These are phyloP conservation scores for Myiotriccus ornatus DNA, from an alignment of 2,797 vertebrate species.

Conservation along the genomic window DNA sequence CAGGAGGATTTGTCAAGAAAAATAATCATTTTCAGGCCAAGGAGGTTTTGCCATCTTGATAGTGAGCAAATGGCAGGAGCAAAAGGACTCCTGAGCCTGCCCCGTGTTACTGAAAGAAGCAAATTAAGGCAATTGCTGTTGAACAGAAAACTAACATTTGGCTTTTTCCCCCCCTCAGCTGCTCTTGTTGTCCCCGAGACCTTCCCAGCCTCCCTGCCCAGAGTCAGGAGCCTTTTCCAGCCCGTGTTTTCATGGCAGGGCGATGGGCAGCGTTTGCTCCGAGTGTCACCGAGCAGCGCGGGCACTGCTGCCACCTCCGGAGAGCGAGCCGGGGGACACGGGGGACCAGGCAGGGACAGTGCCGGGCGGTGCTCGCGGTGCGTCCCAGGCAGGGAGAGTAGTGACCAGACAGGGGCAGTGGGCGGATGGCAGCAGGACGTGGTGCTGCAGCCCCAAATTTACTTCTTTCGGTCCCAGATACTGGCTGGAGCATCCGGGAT, in stretches of 20 bases:
- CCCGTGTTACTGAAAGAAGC: neutral
- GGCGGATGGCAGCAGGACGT: rapidly evolving
- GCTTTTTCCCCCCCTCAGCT: neutral
- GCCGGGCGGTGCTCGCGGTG: neutral
- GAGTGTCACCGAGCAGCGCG: neutral
- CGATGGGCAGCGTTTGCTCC: rapidly evolving
- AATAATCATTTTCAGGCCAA: constrained; percentile 53
- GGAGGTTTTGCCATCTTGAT: neutral
- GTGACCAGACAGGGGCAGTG: neutral
- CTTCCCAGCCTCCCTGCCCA: neutral
- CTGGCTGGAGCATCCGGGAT: neutral
- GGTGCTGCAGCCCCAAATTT: neutral
- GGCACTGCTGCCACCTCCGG: constrained; percentile 26
- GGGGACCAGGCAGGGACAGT: neutral
- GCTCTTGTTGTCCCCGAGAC: neutral
- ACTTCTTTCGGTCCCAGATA: neutral
- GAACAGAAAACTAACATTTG: neutral
- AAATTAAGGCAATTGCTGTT: neutral
- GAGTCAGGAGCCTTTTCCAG: neutral
- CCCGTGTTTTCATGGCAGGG: rapidly evolving
- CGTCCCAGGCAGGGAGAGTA: neutral
- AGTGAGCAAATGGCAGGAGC: constrained; percentile 31
- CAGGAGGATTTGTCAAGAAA: constrained; percentile 53
- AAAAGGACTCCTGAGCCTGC: constrained; percentile 19
- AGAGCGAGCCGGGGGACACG: neutral